These are phyloP conservation scores for Archaeoteleia sp. DNA, from an alignment of 2,888 invertebrate genomes.

Conservation along the genomic window DNA sequence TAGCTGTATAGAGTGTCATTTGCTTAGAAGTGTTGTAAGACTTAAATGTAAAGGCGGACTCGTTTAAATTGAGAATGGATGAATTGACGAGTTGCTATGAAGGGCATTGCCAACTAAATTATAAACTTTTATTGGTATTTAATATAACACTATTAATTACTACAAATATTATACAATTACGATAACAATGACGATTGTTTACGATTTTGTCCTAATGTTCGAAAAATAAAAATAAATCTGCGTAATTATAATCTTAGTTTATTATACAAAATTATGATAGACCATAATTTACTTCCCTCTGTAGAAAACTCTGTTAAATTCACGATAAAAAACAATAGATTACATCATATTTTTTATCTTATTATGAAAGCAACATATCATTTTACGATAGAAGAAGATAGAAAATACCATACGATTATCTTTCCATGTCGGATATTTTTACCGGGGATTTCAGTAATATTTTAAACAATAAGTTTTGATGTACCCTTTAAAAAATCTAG, in stretches of 20 bases:
- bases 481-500: too few species aligned
- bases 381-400: too few species aligned
- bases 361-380: too few species aligned
- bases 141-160: constrained; percentile 69
- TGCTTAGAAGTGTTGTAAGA: background rate
- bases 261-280: too few species aligned
- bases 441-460: too few species aligned
- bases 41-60: background rate
- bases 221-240: constrained; percentile 69
- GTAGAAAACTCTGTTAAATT: too few species aligned
- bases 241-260: constrained; percentile 41
- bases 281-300: background rate
- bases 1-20: constrained; percentile 1
- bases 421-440: too few species aligned
- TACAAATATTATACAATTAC: constrained; percentile 69
- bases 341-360: too few species aligned
- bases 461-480: too few species aligned
- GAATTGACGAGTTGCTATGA: constrained; percentile 51
- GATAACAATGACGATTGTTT: constrained; percentile 67
- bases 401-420: too few species aligned
- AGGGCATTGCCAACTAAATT: constrained; percentile 63
- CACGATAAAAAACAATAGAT: too few species aligned
- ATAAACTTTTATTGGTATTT: constrained; percentile 69
- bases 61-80: constrained; percentile 18
- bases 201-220: constrained; percentile 72